Percentiles rank a stretch among this genome's conserved stretches.
phyloP scores from a whole-genome alignment of 1,140 invertebrate genomes.

The Drosophila bipectinata region DNA sequence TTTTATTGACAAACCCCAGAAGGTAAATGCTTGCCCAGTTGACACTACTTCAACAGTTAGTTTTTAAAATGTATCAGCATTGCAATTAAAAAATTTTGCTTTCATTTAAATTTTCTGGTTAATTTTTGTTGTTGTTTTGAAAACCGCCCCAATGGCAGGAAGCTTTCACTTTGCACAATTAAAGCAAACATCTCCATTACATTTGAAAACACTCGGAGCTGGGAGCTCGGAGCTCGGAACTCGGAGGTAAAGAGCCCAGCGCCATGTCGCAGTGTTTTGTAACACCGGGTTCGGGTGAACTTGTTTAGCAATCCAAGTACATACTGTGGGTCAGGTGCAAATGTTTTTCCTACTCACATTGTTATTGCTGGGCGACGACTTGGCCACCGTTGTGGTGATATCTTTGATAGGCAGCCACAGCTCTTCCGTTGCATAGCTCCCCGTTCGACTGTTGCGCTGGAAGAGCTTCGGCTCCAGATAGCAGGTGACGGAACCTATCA shows the following conservation, averaged over 20 bases:
- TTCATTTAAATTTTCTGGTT: slow-evolving; percentile 27
- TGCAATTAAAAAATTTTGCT: slow-evolving; percentile 44
- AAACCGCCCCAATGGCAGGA: slow-evolving; percentile 21
- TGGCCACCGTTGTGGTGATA: slow-evolving; percentile 85
- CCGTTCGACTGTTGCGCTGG: slow-evolving; percentile 86
- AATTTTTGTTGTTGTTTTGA: slow-evolving; percentile 28
- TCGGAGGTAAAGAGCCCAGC: neutral
- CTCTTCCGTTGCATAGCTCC: slow-evolving; percentile 89
- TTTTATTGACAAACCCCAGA: slow-evolving; percentile 6
- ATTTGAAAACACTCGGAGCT: slow-evolving; percentile 26
- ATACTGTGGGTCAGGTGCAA: slow-evolving; percentile 29
- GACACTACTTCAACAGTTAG: slow-evolving; percentile 29
- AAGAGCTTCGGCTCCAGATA: slow-evolving; percentile 89
- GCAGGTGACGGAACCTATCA: slow-evolving; percentile 88
- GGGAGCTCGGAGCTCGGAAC: neutral
- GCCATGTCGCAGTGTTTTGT: slow-evolving; percentile 41
- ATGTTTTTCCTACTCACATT: slow-evolving; percentile 56
- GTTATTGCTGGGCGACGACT: slow-evolving; percentile 62
- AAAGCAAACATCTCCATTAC: slow-evolving; percentile 47
- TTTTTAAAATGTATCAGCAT: neutral
- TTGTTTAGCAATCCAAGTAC: slow-evolving; percentile 37
- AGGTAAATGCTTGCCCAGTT: slow-evolving; percentile 7
- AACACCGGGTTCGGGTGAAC: slow-evolving; percentile 42
- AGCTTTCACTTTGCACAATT: slow-evolving; percentile 54
- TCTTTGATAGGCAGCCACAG: slow-evolving; percentile 90